phyloP scores from a whole-genome alignment of 2,888 invertebrate genomes.

The Tenthredo mesomela region DNA sequence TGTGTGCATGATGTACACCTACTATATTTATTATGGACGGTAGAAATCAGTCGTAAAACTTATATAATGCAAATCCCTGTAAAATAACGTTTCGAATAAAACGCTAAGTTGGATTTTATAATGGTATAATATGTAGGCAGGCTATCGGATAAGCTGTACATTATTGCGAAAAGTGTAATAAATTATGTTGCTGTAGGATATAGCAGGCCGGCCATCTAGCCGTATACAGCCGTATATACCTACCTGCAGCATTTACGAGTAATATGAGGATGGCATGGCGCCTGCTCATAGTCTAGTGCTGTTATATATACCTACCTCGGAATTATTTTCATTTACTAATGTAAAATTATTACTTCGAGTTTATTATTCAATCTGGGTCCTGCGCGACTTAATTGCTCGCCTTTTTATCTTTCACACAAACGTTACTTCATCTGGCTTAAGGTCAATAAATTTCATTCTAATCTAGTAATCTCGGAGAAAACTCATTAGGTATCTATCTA shows the following conservation, averaged over 20 bases:
- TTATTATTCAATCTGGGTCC: constrained; percentile 46
- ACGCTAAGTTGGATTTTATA: constrained; percentile 34
- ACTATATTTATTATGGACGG: not conserved
- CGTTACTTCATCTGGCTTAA: not conserved
- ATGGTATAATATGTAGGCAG: not conserved
- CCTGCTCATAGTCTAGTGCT: not conserved
- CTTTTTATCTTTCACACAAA: not conserved
- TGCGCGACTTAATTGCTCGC: constrained; percentile 2
- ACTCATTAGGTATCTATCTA: not conserved
- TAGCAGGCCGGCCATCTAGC: not conserved
- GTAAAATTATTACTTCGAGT: constrained; percentile 32
- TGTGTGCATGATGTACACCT: not conserved
- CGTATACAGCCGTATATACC: not conserved
- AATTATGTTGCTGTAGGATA: constrained; percentile 14
- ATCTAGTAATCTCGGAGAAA: not conserved
- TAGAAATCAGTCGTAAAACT: constrained; percentile 40
- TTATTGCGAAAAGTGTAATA: constrained; percentile 47
- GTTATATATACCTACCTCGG: not conserved
- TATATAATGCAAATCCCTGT: constrained; percentile 20
- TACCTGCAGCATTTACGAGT: constrained; percentile 25
- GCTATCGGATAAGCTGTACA: constrained; percentile 48
- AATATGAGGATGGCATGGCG: constrained; percentile 21
- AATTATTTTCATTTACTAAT: constrained; percentile 46
- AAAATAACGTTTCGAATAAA: constrained; percentile 29
- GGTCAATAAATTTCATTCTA: not conserved